Evolutionary conservation across 2,113 vertebrate genomes (phyloP).

Genomic region (Corythoichthys intestinalis): DNA sequence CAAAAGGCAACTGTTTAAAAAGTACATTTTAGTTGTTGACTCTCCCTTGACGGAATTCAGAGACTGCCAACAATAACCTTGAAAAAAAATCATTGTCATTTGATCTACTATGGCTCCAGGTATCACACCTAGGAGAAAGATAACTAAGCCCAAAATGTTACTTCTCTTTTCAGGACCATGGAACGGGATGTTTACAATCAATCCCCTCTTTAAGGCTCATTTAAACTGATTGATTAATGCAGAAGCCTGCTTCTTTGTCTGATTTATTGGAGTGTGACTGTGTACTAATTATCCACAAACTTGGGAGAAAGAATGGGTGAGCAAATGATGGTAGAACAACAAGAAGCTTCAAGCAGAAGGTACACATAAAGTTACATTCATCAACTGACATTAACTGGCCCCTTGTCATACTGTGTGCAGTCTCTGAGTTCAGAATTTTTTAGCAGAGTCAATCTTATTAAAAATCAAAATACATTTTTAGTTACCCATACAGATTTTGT

Average conservation of each 20-base stretch:
- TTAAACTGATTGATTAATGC: constrained; percentile 59
- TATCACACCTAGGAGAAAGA: not conserved
- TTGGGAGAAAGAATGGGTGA: constrained; percentile 21
- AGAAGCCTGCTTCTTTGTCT: constrained; percentile 24
- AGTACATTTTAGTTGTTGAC: not conserved
- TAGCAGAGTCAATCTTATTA: constrained; percentile 34
- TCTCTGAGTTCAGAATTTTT: constrained; percentile 42
- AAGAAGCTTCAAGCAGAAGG: not conserved
- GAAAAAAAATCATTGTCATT: not conserved
- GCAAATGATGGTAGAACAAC: not conserved
- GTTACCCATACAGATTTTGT: not conserved
- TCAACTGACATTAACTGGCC: constrained; percentile 25
- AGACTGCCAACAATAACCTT: not conserved
- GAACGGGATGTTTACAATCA: constrained; percentile 49
- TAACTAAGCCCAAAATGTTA: not conserved
- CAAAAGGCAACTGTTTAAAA: not conserved
- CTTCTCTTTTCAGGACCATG: constrained; percentile 15
- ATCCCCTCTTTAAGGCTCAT: constrained; percentile 53
- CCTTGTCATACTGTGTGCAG: constrained; percentile 35
- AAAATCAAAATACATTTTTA: not conserved
- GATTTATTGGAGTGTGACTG: constrained; percentile 36
- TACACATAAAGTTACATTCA: constrained; percentile 20
- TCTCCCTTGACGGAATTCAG: not conserved
- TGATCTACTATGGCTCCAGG: constrained; percentile 1
- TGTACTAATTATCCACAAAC: constrained; percentile 43